phyloP scores from a whole-genome alignment of 2,888 invertebrate species.

The Gerris lacustris region DNA sequence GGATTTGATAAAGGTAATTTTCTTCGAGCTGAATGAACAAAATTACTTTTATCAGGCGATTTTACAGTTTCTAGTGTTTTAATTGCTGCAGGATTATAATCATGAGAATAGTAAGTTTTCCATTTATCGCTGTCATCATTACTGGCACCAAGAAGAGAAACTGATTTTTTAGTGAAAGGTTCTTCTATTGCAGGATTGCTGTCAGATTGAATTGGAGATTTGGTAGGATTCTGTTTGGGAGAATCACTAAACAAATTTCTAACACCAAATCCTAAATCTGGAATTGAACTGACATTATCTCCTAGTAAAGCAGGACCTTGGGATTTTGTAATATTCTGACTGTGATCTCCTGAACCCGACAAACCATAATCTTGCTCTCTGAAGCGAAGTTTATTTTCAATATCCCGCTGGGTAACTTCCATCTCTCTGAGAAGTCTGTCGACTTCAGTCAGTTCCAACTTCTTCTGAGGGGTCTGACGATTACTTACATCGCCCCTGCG shows the following conservation, averaged over 20 bases:
- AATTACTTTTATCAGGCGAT: background rate
- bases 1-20: background rate
- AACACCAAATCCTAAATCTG: constrained; percentile 36
- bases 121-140: background rate
- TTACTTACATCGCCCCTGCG: background rate
- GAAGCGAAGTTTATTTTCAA: constrained; percentile 32
- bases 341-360: background rate
- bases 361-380: constrained; percentile 26
- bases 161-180: constrained; percentile 15
- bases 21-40: background rate
- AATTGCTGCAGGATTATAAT: background rate
- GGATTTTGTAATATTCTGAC: background rate
- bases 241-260: constrained; percentile 28
- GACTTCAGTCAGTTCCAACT: constrained; percentile 37
- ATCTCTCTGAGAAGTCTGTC: constrained; percentile 38
- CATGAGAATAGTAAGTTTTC: constrained; percentile 8
- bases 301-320: constrained; percentile 28
- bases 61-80: background rate
- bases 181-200: constrained; percentile 17
- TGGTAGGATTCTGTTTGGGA: background rate
- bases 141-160: constrained; percentile 12
- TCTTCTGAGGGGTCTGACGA: background rate
- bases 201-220: constrained; percentile 5
- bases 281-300: constrained; percentile 36
- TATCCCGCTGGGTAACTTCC: constrained; percentile 37